Conservation (phyloP, 2,113 vertebrate species). For the Trogon surrucura region DNA sequence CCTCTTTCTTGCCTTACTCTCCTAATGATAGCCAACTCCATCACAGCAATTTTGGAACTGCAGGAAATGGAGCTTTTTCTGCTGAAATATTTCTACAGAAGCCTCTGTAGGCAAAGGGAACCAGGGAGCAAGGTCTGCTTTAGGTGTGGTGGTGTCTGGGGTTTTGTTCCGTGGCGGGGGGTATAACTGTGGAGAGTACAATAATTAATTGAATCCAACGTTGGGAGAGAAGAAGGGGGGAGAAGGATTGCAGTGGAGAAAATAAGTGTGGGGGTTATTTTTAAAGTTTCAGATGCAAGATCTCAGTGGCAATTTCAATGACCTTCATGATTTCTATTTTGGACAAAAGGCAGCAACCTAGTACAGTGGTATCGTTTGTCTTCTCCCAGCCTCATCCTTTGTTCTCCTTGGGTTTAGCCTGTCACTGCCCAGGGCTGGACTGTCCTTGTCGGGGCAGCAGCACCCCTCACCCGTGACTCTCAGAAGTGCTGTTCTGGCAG, state of each 20-base stretch:
- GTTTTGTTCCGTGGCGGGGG: background rate
- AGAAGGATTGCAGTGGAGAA: background rate
- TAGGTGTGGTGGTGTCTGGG: background rate
- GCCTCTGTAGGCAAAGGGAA: background rate
- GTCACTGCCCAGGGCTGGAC: background rate
- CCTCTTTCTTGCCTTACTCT: background rate
- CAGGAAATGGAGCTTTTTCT: background rate
- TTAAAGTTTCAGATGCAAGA: background rate
- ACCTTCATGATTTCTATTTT: background rate
- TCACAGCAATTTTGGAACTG: background rate
- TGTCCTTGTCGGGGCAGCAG: background rate
- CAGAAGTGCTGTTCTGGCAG: background rate
- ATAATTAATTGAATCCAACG: background rate
- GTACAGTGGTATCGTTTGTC: background rate
- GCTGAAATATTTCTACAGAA: background rate
- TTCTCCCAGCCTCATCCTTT: background rate
- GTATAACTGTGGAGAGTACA: background rate
- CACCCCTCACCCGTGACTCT: background rate
- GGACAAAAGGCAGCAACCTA: background rate
- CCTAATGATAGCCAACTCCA: background rate
- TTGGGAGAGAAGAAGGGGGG: background rate
- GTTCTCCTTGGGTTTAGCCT: conserved; percentile 10
- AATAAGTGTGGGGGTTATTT: background rate
- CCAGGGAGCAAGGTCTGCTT: background rate
- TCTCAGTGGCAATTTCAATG: background rate